Conservation (phyloP, 2,113 vertebrate species). For the Grallaria varia region DNA sequence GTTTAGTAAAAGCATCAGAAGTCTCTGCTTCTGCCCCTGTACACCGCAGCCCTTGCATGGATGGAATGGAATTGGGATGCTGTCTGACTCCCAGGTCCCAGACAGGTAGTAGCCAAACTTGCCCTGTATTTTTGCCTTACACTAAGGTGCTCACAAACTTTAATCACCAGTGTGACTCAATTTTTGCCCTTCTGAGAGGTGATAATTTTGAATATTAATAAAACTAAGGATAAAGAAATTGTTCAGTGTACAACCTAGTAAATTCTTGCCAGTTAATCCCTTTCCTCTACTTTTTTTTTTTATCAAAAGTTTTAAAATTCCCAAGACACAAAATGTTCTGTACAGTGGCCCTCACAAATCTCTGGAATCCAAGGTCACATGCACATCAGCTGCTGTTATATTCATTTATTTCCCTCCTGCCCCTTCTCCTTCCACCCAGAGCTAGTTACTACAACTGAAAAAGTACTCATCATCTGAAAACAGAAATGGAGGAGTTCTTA, state of each 20-base stretch:
- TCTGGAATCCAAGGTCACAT: neutral
- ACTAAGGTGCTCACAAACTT: neutral
- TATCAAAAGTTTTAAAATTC: neutral
- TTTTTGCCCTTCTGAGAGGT: neutral
- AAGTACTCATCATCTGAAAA: neutral
- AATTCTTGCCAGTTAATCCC: neutral
- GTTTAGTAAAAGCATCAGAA: neutral
- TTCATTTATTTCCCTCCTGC: neutral
- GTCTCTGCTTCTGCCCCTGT: neutral
- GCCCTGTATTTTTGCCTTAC: neutral
- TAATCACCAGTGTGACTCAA: neutral
- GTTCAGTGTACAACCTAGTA: neutral
- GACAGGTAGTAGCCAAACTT: neutral
- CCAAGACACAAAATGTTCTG: neutral
- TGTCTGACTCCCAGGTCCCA: neutral
- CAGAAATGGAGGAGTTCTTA: neutral
- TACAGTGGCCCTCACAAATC: neutral
- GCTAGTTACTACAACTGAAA: neutral
- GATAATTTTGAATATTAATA: neutral
- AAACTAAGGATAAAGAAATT: neutral
- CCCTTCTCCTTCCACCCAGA: neutral
- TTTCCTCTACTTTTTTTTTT: neutral
- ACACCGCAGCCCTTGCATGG: accelerated
- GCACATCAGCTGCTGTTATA: neutral
- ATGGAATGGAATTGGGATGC: neutral